Evolutionary conservation across 2,888 invertebrate genomes (phyloP).

Genomic region (Tryphoninae sp.): DNA sequence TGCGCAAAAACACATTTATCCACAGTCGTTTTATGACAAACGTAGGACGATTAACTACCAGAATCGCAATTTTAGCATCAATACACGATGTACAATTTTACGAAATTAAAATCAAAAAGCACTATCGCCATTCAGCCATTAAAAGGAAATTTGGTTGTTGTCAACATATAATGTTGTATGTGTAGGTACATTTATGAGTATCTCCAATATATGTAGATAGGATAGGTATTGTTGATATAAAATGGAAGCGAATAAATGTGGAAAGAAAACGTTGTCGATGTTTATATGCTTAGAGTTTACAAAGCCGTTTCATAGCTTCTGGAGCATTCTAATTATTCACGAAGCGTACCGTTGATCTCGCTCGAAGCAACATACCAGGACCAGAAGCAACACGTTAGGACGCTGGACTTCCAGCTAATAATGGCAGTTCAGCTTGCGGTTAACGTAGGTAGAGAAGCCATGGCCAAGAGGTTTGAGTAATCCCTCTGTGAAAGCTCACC

Average conservation of each 20-base stretch:
- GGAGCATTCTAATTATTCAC: constrained; percentile 75
- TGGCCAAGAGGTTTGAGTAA: constrained; percentile 76
- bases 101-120: no score
- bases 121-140: no score
- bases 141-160: neutral
- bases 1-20: no score
- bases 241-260: constrained; percentile 16
- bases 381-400: constrained; percentile 58
- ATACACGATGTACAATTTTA: no score
- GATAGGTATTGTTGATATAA: constrained; percentile 10
- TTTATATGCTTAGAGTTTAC: constrained; percentile 62
- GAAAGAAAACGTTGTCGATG: constrained; percentile 42
- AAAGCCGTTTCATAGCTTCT: constrained; percentile 52
- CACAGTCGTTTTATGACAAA: no score
- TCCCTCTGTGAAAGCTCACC: constrained; percentile 77
- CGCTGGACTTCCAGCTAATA: constrained; percentile 73
- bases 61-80: no score
- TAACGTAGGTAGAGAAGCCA: constrained; percentile 71
- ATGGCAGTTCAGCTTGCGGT: constrained; percentile 79
- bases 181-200: neutral
- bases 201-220: neutral
- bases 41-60: no score
- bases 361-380: constrained; percentile 50
- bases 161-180: neutral
- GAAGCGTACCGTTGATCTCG: constrained; percentile 53